These are phyloP conservation scores for Meandrusa payeni DNA, from an alignment of 2,888 invertebrate genomes.

Conservation along the genomic window DNA sequence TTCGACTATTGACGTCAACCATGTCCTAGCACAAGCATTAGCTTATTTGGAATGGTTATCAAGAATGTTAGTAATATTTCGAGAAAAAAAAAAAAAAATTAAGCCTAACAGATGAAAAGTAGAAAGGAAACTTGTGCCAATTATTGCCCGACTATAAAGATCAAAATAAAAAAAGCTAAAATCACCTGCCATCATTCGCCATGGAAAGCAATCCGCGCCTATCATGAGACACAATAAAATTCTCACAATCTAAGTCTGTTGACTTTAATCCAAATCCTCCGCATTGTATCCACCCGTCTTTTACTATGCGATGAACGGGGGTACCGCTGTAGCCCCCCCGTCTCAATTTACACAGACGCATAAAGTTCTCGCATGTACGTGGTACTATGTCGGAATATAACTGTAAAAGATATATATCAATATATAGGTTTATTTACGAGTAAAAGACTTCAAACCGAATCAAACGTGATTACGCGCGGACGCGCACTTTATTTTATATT, in stretches of 20 bases:
- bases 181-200: constrained; percentile 83
- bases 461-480: too few species aligned
- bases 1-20: too few species aligned
- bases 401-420: constrained; percentile 53
- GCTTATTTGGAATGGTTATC: too few species aligned
- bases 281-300: constrained; percentile 86
- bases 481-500: too few species aligned
- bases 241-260: constrained; percentile 81
- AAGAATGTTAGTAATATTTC: too few species aligned
- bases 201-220: constrained; percentile 86
- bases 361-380: constrained; percentile 78
- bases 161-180: too few species aligned
- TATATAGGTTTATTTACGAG: too few species aligned
- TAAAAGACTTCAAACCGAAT: not conserved
- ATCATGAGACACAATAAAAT: constrained; percentile 83
- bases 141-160: too few species aligned
- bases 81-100: too few species aligned
- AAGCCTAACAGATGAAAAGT: too few species aligned
- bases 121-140: too few species aligned
- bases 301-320: constrained; percentile 83
- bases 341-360: constrained; percentile 71
- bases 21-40: too few species aligned
- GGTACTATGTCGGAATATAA: constrained; percentile 82
- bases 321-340: constrained; percentile 77
- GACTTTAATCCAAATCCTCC: constrained; percentile 75